phyloP scores from a whole-genome alignment of 2,797 vertebrate genomes.

The Nyctalus aviator region DNA sequence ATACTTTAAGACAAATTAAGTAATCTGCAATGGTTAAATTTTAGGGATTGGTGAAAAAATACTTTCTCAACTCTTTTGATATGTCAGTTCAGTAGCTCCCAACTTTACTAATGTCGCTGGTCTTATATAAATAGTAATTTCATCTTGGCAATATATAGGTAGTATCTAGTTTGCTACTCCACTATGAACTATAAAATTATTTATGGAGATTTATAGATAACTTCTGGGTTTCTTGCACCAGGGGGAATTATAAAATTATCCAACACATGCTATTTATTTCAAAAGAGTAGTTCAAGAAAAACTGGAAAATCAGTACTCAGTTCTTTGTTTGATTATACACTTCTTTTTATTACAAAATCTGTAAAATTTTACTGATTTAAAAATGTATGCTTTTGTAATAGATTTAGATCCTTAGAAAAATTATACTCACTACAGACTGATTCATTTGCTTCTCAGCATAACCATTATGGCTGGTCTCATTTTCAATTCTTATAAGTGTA shows the following conservation, averaged over 20 bases:
- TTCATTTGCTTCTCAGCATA: too few species aligned
- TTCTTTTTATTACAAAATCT: slow-evolving; percentile 51
- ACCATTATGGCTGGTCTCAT: too few species aligned
- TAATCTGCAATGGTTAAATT: not conserved
- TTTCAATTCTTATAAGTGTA: too few species aligned
- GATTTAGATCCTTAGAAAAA: slow-evolving; percentile 58
- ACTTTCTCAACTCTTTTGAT: not conserved
- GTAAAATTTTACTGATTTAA: slow-evolving; percentile 52
- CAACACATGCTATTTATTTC: not conserved
- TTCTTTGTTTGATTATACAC: not conserved
- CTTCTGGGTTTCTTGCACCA: not conserved
- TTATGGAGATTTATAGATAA: slow-evolving; percentile 15
- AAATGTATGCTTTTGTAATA: slow-evolving; percentile 46
- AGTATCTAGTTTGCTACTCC: slow-evolving; percentile 12
- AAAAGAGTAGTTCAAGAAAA: slow-evolving; percentile 24
- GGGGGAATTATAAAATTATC: slow-evolving; percentile 50
- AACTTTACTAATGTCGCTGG: not conserved
- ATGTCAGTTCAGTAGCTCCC: not conserved
- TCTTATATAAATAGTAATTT: not conserved
- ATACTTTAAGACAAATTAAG: slow-evolving; percentile 9
- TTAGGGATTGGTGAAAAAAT: not conserved
- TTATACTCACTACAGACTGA: not conserved
- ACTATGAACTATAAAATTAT: slow-evolving; percentile 21
- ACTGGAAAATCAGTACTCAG: not conserved
- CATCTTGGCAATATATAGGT: not conserved